Conservation (phyloP, 2,113 vertebrate genomes). For the Barnardius zonarius region DNA sequence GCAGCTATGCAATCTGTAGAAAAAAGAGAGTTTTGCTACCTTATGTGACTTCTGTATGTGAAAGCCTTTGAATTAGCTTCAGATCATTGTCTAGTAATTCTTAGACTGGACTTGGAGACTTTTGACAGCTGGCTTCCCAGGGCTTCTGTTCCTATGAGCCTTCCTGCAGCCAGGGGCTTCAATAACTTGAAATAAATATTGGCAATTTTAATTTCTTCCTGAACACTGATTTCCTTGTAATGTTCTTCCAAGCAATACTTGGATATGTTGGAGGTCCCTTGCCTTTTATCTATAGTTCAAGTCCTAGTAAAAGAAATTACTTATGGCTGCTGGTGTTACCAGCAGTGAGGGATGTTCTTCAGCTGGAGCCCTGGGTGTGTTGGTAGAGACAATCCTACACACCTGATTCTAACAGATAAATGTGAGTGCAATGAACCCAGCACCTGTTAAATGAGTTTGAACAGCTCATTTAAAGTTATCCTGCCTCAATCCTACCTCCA, state of each 20-base stretch:
- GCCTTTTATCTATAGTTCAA: accelerated
- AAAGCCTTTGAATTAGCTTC: neutral
- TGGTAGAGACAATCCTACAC: neutral
- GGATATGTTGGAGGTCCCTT: neutral
- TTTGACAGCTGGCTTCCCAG: neutral
- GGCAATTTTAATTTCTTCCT: neutral
- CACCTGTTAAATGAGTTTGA: neutral
- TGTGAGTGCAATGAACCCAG: accelerated
- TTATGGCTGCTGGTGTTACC: neutral
- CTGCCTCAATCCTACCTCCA: neutral
- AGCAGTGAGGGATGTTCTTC: neutral
- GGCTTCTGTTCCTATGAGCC: neutral
- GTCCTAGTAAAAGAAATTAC: accelerated
- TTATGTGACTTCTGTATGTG: accelerated
- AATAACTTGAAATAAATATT: neutral
- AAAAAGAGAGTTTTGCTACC: neutral
- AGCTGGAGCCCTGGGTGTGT: neutral
- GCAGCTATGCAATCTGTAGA: neutral
- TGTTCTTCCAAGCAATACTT: neutral
- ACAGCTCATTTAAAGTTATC: accelerated
- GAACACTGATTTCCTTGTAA: neutral
- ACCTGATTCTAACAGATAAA: accelerated
- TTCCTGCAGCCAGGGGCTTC: neutral
- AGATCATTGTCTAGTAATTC: neutral
- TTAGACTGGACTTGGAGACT: neutral